Base-by-base conservation (phyloP, 2,113 vertebrate species). In the Chitala chitala region DNA sequence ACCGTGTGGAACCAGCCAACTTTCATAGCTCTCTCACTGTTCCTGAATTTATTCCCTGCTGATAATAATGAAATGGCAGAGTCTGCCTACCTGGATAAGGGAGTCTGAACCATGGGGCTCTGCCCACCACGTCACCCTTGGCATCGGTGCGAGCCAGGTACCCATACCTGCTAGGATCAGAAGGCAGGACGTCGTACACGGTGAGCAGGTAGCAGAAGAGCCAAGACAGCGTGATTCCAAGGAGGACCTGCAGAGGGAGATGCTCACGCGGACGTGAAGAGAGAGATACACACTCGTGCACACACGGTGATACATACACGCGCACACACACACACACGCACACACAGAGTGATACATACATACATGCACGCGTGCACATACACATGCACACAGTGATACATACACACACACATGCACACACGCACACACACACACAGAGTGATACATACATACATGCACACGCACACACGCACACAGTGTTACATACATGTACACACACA, bases 151-250 rank as follows among this genome's bases (percentile, higher is more conserved):
- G 94, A 69, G 96, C 96, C 79, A 84, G 77, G 80, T 94, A 89
- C 40, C 95, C 96, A 0, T 98, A 97, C 48, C 75, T 66, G 0
- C 78, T 13, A 12, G 94, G 87, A 5, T 88, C 85, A 0, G 75
- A 59, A 1, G 96, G 95, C 50, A 99, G 86, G 36, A 87, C 78
- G 0, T 94, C 50, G 7, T 84, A 93, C 71, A 78, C 70, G 0
- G 95, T 99, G 80, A 98, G 86, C 73, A 88, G 74, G 9, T 92
- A 92, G 85, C 95, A 98, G 58, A 95, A 76, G 42, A 96, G 83
- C 96, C 97, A 99, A 3, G 95, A 93, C 71, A 97, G 72, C 7
- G 88, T 92, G 3, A 98, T 94, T 13, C 92, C 95, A 78, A 98
- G 85, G 58, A 99, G 88, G 75, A 99, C 94, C 97, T 99, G 86